These are phyloP conservation scores for Phenganax subtilis DNA, from an alignment of 92 coral and sea anemone species.

Conservation along the genomic window DNA sequence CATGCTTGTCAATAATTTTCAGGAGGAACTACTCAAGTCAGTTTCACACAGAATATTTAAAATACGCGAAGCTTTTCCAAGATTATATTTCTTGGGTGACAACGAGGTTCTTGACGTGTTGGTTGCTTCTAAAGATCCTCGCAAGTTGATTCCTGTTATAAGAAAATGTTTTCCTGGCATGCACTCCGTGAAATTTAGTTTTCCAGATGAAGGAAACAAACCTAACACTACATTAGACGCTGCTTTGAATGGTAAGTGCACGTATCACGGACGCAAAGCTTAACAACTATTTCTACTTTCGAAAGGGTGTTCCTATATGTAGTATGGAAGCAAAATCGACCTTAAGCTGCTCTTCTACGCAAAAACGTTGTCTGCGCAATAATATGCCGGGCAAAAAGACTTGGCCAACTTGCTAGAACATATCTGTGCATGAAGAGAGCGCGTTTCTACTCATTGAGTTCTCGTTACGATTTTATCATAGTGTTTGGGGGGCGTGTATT, in stretches of 20 bases:
- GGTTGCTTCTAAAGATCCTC: slow-evolving; percentile 91
- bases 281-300: no score
- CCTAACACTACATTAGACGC: slow-evolving; percentile 73
- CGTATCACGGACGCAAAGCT: not conserved
- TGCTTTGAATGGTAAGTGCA: slow-evolving; percentile 73
- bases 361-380: no score
- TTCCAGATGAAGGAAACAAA: slow-evolving; percentile 67
- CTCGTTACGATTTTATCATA: no score
- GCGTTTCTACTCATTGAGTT: no score
- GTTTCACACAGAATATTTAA: slow-evolving; percentile 63
- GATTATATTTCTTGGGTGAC: slow-evolving; percentile 80
- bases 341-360: no score
- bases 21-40: slow-evolving; percentile 79
- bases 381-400: no score
- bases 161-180: slow-evolving; percentile 91
- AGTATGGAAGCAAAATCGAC: no score
- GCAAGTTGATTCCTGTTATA: slow-evolving; percentile 74
- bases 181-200: slow-evolving; percentile 64
- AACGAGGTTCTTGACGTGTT: slow-evolving; percentile 70
- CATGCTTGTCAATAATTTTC: not conserved
- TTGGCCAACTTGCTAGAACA: no score
- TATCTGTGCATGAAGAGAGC: no score
- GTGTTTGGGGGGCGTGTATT: no score
- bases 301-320: no score
- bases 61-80: slow-evolving; percentile 69